Percentiles rank a stretch among this genome's conserved stretches.
Conservation (phyloP, 2,797 vertebrate species). For the Dendrocincla fuliginosa region DNA sequence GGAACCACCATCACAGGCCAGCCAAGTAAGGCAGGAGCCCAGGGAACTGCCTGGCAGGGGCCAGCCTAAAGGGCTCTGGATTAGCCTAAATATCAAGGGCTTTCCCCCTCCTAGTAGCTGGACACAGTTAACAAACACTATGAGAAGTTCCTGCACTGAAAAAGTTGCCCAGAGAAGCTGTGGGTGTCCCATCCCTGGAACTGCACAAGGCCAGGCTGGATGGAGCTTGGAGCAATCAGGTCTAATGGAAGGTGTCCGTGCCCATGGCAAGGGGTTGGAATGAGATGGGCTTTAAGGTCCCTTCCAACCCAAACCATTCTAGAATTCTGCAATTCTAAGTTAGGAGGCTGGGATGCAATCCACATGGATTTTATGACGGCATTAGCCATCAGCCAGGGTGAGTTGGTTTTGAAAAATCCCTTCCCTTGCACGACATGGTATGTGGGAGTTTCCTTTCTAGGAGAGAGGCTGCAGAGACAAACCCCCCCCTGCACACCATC, state of each 20-base stretch:
- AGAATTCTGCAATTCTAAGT: not conserved
- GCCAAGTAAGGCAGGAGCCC: not conserved
- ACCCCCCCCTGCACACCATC: not conserved
- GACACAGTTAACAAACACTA: not conserved
- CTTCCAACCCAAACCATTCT: not conserved
- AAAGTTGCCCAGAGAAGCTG: rapidly evolving
- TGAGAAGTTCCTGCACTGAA: not conserved
- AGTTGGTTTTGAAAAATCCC: not conserved
- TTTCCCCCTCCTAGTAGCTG: rapidly evolving
- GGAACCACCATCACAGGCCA: not conserved
- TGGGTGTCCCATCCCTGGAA: rapidly evolving
- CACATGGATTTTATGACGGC: rapidly evolving
- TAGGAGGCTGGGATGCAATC: not conserved
- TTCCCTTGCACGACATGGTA: rapidly evolving
- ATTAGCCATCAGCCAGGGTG: rapidly evolving
- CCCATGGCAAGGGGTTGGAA: not conserved
- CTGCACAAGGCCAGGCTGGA: not conserved
- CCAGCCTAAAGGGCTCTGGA: not conserved
- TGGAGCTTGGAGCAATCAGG: not conserved
- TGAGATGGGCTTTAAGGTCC: rapidly evolving
- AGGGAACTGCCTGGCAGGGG: not conserved
- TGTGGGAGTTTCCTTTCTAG: not conserved
- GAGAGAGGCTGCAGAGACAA: not conserved
- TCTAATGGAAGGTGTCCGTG: not conserved
- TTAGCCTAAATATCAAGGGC: not conserved